Conservation (phyloP, 2,888 invertebrate species). For the Synanthedon andrenaeformis region DNA sequence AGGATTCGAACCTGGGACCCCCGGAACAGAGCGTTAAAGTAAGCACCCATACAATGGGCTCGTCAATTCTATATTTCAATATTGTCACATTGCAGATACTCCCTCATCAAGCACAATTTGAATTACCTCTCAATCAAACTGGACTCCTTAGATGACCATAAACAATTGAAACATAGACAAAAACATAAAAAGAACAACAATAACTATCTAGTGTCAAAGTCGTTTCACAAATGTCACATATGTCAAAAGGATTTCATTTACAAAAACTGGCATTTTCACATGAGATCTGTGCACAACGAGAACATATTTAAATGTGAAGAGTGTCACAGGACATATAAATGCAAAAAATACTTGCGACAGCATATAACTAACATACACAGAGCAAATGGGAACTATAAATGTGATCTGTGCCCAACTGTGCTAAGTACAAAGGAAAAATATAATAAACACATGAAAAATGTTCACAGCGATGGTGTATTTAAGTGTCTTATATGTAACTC, state of each 20-base stretch:
- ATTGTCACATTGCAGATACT: too few species aligned
- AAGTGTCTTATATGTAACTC: constrained; percentile 22
- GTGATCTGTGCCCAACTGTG: constrained; percentile 12
- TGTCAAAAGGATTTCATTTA: constrained; percentile 15
- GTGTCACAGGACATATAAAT: constrained; percentile 12
- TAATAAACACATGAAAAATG: constrained; percentile 17
- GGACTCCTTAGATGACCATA: too few species aligned
- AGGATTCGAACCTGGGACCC: too few species aligned
- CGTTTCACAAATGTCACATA: constrained; percentile 8
- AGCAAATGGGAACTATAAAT: constrained; percentile 4
- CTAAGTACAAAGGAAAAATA: constrained; percentile 11
- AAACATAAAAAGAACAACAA: not conserved
- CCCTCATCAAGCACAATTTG: too few species aligned
- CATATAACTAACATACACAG: constrained; percentile 8
- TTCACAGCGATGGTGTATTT: constrained; percentile 14
- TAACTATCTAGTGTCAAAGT: constrained; percentile 1
- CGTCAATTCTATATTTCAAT: too few species aligned
- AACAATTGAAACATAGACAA: not conserved
- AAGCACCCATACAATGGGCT: too few species aligned
- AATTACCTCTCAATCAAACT: too few species aligned
- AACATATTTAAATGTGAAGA: constrained; percentile 5
- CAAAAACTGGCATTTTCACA: constrained; percentile 18
- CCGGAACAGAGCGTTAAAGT: too few species aligned
- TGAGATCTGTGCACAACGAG: constrained; percentile 11
- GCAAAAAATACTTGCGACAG: constrained; percentile 6